Evolutionary conservation across 2,888 invertebrate genomes (phyloP), one percentile per base, ranked within the genome.

Genomic region (Platycheirus albimanus): DNA sequence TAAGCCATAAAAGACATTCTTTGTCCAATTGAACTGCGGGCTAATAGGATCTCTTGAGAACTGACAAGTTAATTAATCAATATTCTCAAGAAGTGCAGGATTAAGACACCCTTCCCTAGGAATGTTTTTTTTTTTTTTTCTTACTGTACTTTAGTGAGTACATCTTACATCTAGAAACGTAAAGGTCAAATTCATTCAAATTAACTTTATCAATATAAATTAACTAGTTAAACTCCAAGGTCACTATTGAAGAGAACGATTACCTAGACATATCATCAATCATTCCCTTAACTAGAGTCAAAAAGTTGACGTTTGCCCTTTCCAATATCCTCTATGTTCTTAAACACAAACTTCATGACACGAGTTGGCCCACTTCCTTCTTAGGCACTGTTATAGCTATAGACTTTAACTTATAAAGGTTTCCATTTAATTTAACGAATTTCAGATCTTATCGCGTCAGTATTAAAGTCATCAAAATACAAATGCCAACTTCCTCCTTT

Each of bases 261-360:
- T 63, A 74, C 33, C 63, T 61, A 49, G 67, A 63, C 63, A 74
- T 54, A 19, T 63, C 67, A 79, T 79, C 74, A 79, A 79, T 69
- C 61, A 74, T 56, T 67, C 33, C 41, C 5, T 8, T 6, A 33
- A 30, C 43, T 43, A 45, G 30, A 61, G 45, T 45, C 28, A 67
- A 54, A 47, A 28, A 58, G 20, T 66, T 58, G 49, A 33, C 41
- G 43, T 20, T 13, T 49, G 54, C 24, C 36, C 36, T 52, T 28
- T 51, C 17, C 1, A 17, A 17, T 38, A 36, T 24, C n/a, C n/a
- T 8, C 8, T 28, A 33, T 33, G 30, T 33, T 33, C 30, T 8
- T 33, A 47, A 41, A 51, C 45, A 54, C 33, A 4, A 33, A 33
- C 30, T 6, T 3, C 30, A 33, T 33, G 30, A 8, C 30, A 33